These are phyloP conservation scores for Micoletzkya japonica DNA, from an alignment of 2,888 invertebrate genomes.

Conservation along the genomic window DNA sequence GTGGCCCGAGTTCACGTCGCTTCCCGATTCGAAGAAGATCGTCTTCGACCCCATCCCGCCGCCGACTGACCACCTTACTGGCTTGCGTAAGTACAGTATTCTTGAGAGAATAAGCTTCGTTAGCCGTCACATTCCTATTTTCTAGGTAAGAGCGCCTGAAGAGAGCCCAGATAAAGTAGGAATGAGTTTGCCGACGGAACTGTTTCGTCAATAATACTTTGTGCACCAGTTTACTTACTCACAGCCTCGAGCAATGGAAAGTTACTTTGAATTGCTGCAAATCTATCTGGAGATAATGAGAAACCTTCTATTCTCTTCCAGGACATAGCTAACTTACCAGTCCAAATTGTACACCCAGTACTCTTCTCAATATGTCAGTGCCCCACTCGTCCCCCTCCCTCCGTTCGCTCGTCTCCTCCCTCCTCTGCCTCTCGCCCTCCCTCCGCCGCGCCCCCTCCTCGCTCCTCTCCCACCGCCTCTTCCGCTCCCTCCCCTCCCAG, in stretches of 20 bases:
- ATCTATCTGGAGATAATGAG: too few relatives aligned
- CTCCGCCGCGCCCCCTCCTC: neutral
- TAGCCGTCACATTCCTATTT: too few relatives aligned
- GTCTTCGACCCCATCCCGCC: constrained; percentile 38
- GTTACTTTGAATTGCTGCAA: neutral
- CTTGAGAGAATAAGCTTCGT: neutral
- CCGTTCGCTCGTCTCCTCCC: constrained; percentile 13
- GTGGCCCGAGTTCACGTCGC: constrained; percentile 49
- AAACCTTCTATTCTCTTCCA: too few relatives aligned
- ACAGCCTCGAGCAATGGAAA: too few relatives aligned
- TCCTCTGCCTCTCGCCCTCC: constrained; percentile 18
- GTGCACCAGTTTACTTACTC: too few relatives aligned
- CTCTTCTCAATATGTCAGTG: constrained; percentile 13
- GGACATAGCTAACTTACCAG: neutral
- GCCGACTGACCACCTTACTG: constrained; percentile 21
- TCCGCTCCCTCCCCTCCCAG: constrained; percentile 1
- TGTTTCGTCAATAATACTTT: too few relatives aligned
- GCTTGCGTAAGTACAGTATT: neutral
- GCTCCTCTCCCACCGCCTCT: constrained; percentile 9
- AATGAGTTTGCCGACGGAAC: too few relatives aligned
- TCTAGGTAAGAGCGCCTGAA: too few relatives aligned
- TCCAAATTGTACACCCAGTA: neutral
- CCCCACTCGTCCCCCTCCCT: constrained; percentile 9
- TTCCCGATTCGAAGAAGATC: constrained; percentile 42
- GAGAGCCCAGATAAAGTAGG: too few relatives aligned